Base-by-base conservation (phyloP, 2,888 invertebrate species). In the Diogma glabrata region DNA sequence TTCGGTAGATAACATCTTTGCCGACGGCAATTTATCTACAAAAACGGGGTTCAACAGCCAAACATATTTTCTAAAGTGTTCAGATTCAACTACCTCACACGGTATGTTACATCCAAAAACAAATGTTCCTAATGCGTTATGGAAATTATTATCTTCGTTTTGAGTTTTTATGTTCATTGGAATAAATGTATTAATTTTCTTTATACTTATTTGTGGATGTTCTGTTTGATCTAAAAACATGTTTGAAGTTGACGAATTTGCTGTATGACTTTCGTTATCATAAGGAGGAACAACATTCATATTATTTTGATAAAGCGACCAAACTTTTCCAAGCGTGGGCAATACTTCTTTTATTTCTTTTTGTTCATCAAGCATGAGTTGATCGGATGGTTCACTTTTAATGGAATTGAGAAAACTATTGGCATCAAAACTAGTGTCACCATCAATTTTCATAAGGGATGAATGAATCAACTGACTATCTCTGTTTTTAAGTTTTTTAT, bases 41-140 rank as follows among this genome's bases (percentile, higher is more conserved):
- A 22, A 58, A 4, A 53, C 28, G 24, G 55, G 55, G 49, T 53
- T 48, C 20, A 56, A 43, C 16, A 28, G 22, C 17, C 46, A 16
- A 19, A 56, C 16, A 16, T 54, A 53, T 20, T 52, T 40, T 47
- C 47, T 38, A 46, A 57, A 57, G 47, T 51, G 36, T 30, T 53
- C 46, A 2, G 57, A 57, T 33, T 56, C 54, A 4, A 56, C 54
- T 8, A 52, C 52, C 22, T 30, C 30, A 51, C 56, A 57, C 17
- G 55, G 55, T 49, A 57, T 53, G 49, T 55, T 57, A 28, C 57
- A 57, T 14, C 54, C 57, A 53, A 53, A 56, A 48, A 55, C 53
- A 19, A 54, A 52, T 33, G 43, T 52, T 30, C 46, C 51, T 23
- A 56, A 43, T n/a, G 52, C 52, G 16, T 49, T 17, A 38, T 55